Evolutionary conservation across 2,113 vertebrate species (phyloP).

Genomic region (Calidris pugnax): DNA sequence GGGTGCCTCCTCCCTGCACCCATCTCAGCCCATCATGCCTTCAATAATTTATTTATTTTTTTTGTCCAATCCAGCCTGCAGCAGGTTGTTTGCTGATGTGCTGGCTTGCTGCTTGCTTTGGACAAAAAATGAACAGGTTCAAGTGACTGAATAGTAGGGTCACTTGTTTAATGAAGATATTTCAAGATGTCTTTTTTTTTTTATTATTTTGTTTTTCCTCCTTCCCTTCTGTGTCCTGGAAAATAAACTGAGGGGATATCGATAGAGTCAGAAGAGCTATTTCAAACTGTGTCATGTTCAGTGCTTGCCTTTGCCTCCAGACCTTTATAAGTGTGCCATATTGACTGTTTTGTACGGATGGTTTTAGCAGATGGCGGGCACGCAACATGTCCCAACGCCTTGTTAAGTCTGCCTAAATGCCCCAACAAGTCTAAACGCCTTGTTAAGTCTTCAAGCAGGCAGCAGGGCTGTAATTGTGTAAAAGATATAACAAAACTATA

Average conservation of each 20-base stretch:
- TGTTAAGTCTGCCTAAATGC: no score
- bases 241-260: background rate
- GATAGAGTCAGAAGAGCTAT: background rate
- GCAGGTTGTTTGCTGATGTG: background rate
- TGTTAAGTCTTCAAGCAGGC: no score
- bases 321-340: background rate
- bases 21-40: background rate
- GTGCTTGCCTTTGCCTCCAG: background rate
- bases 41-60: rapidly evolving
- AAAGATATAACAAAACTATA: no score
- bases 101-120: background rate
- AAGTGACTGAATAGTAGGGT: no score
- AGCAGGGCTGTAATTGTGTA: background rate
- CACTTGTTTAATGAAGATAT: background rate
- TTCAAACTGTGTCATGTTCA: background rate
- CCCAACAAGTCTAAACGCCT: background rate
- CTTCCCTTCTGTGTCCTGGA: background rate
- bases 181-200: background rate
- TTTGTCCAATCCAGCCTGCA: no score
- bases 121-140: background rate
- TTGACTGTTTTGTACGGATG: background rate
- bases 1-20: background rate
- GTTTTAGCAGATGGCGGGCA: background rate
- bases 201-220: no score
- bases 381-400: rapidly evolving